Percentiles rank a stretch among this genome's conserved stretches.
phyloP scores from a whole-genome alignment of 2,113 vertebrate species.

The Uropsilus gracilis region DNA sequence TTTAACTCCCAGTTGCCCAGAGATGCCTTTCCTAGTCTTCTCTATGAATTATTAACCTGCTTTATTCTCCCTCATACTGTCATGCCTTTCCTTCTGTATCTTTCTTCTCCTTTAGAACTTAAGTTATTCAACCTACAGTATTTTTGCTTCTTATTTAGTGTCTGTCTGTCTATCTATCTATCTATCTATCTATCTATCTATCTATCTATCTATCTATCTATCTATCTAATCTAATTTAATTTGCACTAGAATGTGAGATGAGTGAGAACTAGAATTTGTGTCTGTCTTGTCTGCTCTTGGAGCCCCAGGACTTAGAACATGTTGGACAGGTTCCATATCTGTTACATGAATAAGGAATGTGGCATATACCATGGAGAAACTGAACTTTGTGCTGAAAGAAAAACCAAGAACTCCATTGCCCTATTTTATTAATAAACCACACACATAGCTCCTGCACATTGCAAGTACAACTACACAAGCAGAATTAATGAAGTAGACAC shows the following conservation, averaged over 20 bases:
- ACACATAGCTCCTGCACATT: neutral
- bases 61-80: neutral
- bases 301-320: neutral
- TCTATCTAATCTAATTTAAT: no score
- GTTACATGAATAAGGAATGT: neutral
- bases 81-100: neutral
- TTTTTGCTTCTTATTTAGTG: neutral
- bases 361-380: neutral
- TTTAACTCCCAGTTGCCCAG: neutral
- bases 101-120: neutral
- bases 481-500: neutral
- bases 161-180: neutral
- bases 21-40: neutral
- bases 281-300: neutral
- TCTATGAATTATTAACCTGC: neutral
- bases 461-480: neutral
- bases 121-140: neutral
- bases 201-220: no score
- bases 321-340: neutral
- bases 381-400: neutral
- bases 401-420: neutral
- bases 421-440: neutral
- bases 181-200: no score
- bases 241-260: neutral
- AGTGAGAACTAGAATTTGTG: neutral